Evolutionary conservation across 1,140 invertebrate genomes (phyloP).

Genomic region (Rhagoletis pomonella): DNA sequence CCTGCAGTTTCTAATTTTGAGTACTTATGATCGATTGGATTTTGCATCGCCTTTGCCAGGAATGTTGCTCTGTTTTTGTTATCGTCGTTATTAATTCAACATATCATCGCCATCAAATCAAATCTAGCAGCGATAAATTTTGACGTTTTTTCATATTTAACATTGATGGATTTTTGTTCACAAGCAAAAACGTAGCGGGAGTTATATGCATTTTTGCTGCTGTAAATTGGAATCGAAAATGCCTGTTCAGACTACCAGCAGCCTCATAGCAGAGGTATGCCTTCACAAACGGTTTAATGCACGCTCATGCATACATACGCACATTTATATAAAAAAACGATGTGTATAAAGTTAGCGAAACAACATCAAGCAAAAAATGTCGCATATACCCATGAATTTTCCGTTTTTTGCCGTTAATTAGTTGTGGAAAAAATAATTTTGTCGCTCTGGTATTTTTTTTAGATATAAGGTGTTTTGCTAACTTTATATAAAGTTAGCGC

Average conservation of each 20-base stretch:
- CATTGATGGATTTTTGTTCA: neutral
- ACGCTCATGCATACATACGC: no score
- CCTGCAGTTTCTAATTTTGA: constrained; percentile 37
- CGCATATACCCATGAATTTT: no score
- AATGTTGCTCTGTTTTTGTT: constrained; percentile 21
- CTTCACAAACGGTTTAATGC: neutral
- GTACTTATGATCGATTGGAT: constrained; percentile 39
- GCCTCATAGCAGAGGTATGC: constrained; percentile 18
- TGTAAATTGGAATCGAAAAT: neutral
- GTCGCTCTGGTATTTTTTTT: no score
- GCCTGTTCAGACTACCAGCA: neutral
- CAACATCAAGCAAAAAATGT: no score
- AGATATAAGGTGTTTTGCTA: no score
- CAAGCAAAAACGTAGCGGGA: no score
- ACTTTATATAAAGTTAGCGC: no score
- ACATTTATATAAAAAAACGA: no score
- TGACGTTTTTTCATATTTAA: no score
- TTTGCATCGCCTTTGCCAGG: neutral
- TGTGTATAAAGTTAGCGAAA: no score
- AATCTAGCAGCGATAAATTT: constrained; percentile 17
- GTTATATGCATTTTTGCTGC: neutral
- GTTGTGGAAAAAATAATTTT: no score
- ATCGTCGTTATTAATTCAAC: constrained; percentile 27
- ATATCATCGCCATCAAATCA: constrained; percentile 22
- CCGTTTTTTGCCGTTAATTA: no score